These are phyloP conservation scores for Bimastos eiseni DNA, from an alignment of 2,888 invertebrate genomes.

Conservation along the genomic window DNA sequence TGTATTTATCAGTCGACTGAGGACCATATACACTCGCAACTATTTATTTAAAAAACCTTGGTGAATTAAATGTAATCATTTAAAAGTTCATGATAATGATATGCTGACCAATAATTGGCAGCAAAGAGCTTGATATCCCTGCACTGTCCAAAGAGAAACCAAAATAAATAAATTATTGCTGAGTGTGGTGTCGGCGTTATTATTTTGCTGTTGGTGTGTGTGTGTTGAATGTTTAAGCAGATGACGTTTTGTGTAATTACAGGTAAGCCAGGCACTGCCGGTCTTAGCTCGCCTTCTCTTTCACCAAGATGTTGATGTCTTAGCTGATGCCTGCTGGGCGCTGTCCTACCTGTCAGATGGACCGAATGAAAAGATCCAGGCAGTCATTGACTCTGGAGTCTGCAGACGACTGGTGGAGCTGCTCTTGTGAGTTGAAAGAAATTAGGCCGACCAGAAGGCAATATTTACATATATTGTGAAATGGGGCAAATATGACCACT, in stretches of 20 bases:
- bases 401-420: constrained; percentile 77
- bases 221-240: not conserved
- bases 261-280: constrained; percentile 69
- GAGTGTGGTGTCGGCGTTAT: not conserved
- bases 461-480: not conserved
- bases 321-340: constrained; percentile 95
- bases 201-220: not conserved
- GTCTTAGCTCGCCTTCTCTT: constrained; percentile 84
- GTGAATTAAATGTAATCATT: no score
- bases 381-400: constrained; percentile 92
- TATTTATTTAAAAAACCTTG: no score
- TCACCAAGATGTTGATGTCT: constrained; percentile 83
- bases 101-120: not conserved
- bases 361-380: constrained; percentile 95
- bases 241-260: constrained; percentile 26
- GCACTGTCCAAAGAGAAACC: no score
- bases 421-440: constrained; percentile 66
- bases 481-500: not conserved
- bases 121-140: no score
- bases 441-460: not conserved
- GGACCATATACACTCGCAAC: no score
- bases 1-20: no score
- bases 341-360: constrained; percentile 93
- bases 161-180: no score
- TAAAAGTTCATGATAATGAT: no score